Percentiles rank a stretch among this genome's conserved stretches.
Evolutionary conservation across 2,113 vertebrate species (phyloP).

Genomic region (Hemiscyllium ocellatum): DNA sequence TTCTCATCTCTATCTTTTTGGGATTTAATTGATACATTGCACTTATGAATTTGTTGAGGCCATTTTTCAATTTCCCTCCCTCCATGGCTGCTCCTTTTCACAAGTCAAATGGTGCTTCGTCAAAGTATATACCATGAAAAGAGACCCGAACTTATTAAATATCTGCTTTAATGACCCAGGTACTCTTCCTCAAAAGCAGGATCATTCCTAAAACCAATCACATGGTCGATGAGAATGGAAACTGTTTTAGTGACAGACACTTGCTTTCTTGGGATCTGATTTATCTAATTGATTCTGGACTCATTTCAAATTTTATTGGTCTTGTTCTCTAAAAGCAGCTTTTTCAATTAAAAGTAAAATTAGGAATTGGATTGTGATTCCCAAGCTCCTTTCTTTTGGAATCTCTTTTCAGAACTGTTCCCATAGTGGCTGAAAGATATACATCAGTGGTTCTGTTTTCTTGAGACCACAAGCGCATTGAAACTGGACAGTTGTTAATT

Average conservation of each 20-base stretch:
- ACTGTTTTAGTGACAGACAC: neutral
- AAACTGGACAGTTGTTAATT: conserved; percentile 26
- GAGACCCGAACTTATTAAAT: neutral
- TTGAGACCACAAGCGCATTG: conserved; percentile 6
- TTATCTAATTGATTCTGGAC: neutral
- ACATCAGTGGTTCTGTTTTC: neutral
- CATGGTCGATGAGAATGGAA: neutral
- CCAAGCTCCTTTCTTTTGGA: neutral
- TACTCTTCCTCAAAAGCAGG: neutral
- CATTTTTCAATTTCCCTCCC: neutral
- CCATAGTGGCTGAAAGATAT: neutral
- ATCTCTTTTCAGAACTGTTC: neutral
- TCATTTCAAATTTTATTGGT: neutral
- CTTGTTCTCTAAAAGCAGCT: neutral
- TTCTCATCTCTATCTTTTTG: neutral
- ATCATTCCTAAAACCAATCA: neutral
- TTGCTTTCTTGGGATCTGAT: neutral
- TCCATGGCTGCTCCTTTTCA: neutral
- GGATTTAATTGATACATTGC: neutral
- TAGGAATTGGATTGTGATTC: neutral
- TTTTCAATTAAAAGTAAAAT: neutral
- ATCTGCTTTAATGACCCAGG: neutral
- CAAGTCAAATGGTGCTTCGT: neutral
- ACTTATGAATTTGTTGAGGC: neutral
- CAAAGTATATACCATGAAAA: neutral